phyloP scores from a whole-genome alignment of 2,797 vertebrate genomes.

The Eptatretus atami region DNA sequence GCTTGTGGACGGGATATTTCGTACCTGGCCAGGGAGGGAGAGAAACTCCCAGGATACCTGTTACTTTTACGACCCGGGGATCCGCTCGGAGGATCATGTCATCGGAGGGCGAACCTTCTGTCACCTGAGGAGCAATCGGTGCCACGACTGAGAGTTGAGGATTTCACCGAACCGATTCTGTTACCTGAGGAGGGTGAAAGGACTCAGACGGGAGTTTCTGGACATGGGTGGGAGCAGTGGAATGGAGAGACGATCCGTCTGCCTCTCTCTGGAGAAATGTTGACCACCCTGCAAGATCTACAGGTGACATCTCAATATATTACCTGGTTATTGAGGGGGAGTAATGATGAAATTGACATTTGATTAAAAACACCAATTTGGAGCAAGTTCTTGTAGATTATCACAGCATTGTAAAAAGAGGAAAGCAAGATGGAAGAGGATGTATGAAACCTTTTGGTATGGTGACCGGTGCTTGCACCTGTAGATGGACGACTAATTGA shows the following conservation, averaged over 20 bases:
- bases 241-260: neutral
- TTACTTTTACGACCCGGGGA: neutral
- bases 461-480: too few relatives aligned
- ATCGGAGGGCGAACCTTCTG: too few relatives aligned
- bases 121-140: too few relatives aligned
- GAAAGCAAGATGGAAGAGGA: too few relatives aligned
- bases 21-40: constrained; percentile 13
- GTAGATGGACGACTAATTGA: too few relatives aligned
- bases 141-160: neutral
- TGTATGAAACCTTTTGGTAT: too few relatives aligned
- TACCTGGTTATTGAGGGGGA: too few relatives aligned
- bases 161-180: neutral
- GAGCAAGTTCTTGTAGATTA: too few relatives aligned
- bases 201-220: neutral
- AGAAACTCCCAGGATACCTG: neutral
- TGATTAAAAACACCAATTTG: too few relatives aligned
- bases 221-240: neutral
- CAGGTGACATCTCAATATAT: neutral
- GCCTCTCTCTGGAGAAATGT: neutral
- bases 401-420: too few relatives aligned
- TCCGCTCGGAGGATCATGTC: too few relatives aligned
- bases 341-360: too few relatives aligned
- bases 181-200: neutral
- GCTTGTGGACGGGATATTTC: constrained; percentile 81
- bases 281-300: neutral